Base-by-base conservation (phyloP, 2,797 vertebrate genomes). In the Propithecus perrieri region DNA sequence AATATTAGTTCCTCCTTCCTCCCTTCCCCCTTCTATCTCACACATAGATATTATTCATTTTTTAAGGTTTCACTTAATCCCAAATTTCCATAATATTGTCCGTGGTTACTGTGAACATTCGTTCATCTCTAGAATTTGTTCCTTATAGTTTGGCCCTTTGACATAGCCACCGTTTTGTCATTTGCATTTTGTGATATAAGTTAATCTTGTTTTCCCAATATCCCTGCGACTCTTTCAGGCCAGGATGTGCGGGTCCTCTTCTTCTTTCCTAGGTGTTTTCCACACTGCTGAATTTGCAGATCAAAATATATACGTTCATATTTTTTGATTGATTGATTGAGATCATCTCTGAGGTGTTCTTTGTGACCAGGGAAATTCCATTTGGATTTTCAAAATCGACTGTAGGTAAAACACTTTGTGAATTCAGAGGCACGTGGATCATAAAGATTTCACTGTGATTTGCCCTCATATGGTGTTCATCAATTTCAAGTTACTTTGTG, bases 401-500 rank as follows among this genome's bases (percentile, higher is more conserved):
- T 46, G 18, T 59, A 84, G 71, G 69, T 43, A 48, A 57, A 94
- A 74, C 26, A 35, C 17, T 71, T 38, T 53, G 71, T 46, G 71
- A 83, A 89, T 83, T 89, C 65, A 87, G 50, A n/a, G 10, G 53
- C 33, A 46, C 4, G 26, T 7, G 5, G 17, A 78, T 76, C 85
- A 88, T 94, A 65, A 90, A 85, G 63, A 94, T 69, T 53, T 46
- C 76, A 80, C 90, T 46, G 4, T 1, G 35, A 65, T 67, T 78
- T 97, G 18, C 15, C 28, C 55, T 96, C 15, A 69, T 9, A 7
- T 22, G 5, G 41, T 38, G 10, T 80, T 88, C 46, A 95, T 69
- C 33, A n/a, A 61, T 75, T 91, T 78, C 65, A 85, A 93, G 61
- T 96, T 84, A 65, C 61, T 92, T 85, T 74, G 84, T 26, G 30